Base-by-base conservation (phyloP, 2,888 invertebrate species). In the Idaea dimidiata region DNA sequence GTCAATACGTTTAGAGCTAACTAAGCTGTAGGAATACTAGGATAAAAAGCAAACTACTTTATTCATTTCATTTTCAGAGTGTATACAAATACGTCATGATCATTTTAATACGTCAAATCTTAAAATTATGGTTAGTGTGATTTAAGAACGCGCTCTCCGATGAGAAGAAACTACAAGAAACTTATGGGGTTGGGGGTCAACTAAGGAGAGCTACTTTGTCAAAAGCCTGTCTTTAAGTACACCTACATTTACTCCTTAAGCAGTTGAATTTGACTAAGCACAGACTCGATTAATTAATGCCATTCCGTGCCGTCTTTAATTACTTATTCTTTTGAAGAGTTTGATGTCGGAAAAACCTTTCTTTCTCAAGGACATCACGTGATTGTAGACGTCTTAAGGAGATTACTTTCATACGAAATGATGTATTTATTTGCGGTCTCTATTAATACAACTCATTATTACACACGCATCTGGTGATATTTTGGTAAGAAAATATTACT, bases 301-400 rank as follows among this genome's bases (percentile, higher is more conserved):
- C 62, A 60, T 61, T 64, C 59, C 60, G 60, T 64, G 59, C 58
- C 59, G 66, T 63, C 59, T 64, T 62, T 61, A 64, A 64, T 66
- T 64, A 64, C 58, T 59, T 53, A 58, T 64, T 64, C 66, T 64
- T 66, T 66, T 64, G 66, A 66, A 59, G 62, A 60, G 54, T 62
- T 43, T 18, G 57, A 4, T 17, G 55, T 61, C 24, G 59, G 33
- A 64, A 64, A 54, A 31, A 54, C 54, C 57, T 57, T 53, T 17
- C 16, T 56, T 56, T 56, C 53, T 32, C 24, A 31, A 24, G 57
- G 61, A 62, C 24, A 53, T 58, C 10, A 59, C 31, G 24, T 65
- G 16, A n/a, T 31, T 16, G 43, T 55, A 55, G 56, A 32, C 6
- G 56, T 17, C 18, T 16, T 56, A 56, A 17, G 56, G 17, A 14